Percentiles rank a stretch among this genome's conserved stretches.
phyloP scores from a whole-genome alignment of 2,888 invertebrate species.

The Limnephilus rhombicus region DNA sequence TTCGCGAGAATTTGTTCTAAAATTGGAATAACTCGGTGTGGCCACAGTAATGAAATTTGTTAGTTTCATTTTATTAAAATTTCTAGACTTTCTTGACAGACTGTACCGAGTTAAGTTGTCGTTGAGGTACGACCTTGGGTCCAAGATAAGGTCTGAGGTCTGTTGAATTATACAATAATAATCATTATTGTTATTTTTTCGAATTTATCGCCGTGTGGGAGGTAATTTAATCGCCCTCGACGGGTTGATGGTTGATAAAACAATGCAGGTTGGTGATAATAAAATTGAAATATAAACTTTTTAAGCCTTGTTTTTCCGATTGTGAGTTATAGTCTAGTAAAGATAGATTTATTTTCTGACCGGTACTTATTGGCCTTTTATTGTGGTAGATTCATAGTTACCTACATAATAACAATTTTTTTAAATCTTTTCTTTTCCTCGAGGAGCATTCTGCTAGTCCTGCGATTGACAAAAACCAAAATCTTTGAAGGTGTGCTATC shows the following conservation, averaged over 20 bases:
- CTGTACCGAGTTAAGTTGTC: neutral
- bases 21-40: too few species aligned
- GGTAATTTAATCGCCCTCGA: neutral
- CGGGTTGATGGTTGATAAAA: neutral
- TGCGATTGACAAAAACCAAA: too few species aligned
- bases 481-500: too few species aligned
- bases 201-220: neutral
- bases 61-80: too few species aligned
- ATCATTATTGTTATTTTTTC: neutral
- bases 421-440: neutral
- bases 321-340: neutral
- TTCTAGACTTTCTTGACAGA: neutral
- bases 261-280: neutral
- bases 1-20: too few species aligned
- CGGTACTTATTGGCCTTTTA: neutral
- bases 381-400: neutral
- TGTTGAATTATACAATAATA: neutral
- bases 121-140: neutral
- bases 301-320: neutral
- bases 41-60: too few species aligned
- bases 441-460: too few species aligned
- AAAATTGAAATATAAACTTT: neutral
- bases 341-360: neutral
- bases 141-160: slow-evolving; percentile 12
- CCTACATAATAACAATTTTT: neutral